These are phyloP conservation scores for Penaeus vannamei DNA, from an alignment of 1,140 invertebrate genomes.

Conservation along the genomic window DNA sequence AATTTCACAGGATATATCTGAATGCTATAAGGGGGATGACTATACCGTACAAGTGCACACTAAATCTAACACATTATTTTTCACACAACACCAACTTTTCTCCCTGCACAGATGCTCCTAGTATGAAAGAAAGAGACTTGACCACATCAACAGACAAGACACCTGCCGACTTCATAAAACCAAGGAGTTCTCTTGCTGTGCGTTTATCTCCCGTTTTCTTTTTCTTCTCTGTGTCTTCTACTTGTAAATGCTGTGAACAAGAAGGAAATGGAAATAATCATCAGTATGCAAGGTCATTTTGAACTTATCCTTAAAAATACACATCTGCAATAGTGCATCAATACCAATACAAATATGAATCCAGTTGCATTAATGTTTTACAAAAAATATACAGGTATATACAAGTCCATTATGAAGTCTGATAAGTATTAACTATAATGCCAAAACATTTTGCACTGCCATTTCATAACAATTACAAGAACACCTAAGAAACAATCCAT, in stretches of 20 bases:
- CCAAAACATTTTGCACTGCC: not conserved
- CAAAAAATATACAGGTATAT: too few species aligned
- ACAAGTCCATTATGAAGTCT: too few species aligned
- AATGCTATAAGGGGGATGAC: too few species aligned
- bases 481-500: too few species aligned
- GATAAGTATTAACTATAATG: too few species aligned
- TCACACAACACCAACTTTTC: conserved; percentile 41
- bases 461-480: not conserved
- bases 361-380: too few species aligned
- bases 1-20: too few species aligned
- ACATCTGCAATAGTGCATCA: too few species aligned
- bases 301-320: not conserved
- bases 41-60: too few species aligned
- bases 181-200: conserved; percentile 58
- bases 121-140: conserved; percentile 57
- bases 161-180: conserved; percentile 66
- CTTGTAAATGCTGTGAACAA: conserved; percentile 53
- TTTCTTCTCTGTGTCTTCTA: conserved; percentile 65
- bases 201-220: conserved; percentile 58
- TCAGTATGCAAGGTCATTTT: too few species aligned
- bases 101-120: conserved; percentile 52
- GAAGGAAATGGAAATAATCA: too few species aligned
- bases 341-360: too few species aligned
- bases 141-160: conserved; percentile 64
- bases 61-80: not conserved